Evolutionary conservation across 2,113 vertebrate species (phyloP), one percentile per base, ranked within the genome.

Genomic region (Microcebus murinus): DNA sequence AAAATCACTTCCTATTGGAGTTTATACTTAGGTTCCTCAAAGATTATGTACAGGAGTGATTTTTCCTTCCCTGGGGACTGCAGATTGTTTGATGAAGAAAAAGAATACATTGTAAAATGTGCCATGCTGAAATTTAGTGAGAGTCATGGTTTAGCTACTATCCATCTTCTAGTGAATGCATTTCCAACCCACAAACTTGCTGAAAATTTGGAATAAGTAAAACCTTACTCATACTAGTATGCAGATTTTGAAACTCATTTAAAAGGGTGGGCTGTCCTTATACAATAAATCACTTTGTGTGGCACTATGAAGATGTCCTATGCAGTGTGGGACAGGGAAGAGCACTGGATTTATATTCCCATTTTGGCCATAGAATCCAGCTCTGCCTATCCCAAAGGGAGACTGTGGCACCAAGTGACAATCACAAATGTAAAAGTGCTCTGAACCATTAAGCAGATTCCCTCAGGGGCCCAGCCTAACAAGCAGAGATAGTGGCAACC

Each of bases 1-100:
- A 82, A 92, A 96, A 94, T 94, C 45, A 87, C 91, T 96, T 94
- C 87, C 96, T 95, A 81, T 63, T 93, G 65, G 71, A 73, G n/a
- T 93, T 95, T 89, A 85, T 79, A 27, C 88, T 50, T 74, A 71
- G 71, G 61, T 55, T 80, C 52, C 25, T 70, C 77, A 29, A 94
- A 67, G 85, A 34, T 96, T 82, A 79, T 34, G 29, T 45, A 29
- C 68, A 91, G 86, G 82, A n/a, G 70, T 55, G 63, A 7, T 73
- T 90, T 57, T 50, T n/a, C 14, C 11, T 12, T 34, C 82, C 48
- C 87, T 55, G 39, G 55, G 65, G 76, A 89, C 63, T 36, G 8
- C 61, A 84, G 27, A 14, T 70, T 61, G 45, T 95, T 87, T 59
- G 84, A 70, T 77, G 11, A n/a, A 36, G 48, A 29, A 73, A 97